phyloP scores from a whole-genome alignment of 2,113 vertebrate species.

The Accipiter cooperii region DNA sequence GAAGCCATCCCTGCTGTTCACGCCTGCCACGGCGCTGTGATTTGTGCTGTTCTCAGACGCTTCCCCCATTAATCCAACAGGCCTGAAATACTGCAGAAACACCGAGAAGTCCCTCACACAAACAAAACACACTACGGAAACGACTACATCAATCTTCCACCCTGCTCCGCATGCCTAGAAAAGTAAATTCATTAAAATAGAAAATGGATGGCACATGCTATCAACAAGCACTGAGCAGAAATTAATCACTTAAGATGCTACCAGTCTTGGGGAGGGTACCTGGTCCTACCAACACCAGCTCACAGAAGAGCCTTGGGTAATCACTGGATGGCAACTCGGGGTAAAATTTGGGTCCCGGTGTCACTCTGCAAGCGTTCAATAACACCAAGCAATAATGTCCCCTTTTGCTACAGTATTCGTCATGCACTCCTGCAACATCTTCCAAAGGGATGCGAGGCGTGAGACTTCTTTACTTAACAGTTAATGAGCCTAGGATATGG shows the following conservation, averaged over 20 bases:
- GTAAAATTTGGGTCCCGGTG: not conserved
- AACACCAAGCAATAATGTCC: not conserved
- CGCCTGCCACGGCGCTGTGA: not conserved
- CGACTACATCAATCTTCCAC: not conserved
- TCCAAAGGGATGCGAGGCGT: not conserved
- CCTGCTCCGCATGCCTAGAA: accelerated
- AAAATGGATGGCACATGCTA: not conserved
- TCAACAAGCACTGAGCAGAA: not conserved
- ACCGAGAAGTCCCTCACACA: not conserved
- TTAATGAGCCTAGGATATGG: not conserved
- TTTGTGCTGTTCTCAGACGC: not conserved
- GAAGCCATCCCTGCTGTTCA: not conserved
- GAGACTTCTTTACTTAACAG: not conserved
- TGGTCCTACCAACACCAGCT: not conserved
- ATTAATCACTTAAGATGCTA: not conserved
- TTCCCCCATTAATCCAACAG: not conserved
- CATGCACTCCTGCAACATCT: not conserved
- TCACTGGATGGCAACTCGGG: not conserved
- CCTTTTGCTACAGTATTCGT: not conserved
- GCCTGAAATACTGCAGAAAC: not conserved
- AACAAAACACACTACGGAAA: not conserved
- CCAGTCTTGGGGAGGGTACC: accelerated
- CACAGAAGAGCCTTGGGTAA: not conserved
- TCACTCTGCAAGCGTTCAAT: not conserved
- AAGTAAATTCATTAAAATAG: not conserved